A percentile compares a stretch with the other conserved stretches of the same genome.
Evolutionary conservation across 2,113 vertebrate species (phyloP).

Genomic region (Argyrosomus japonicus): DNA sequence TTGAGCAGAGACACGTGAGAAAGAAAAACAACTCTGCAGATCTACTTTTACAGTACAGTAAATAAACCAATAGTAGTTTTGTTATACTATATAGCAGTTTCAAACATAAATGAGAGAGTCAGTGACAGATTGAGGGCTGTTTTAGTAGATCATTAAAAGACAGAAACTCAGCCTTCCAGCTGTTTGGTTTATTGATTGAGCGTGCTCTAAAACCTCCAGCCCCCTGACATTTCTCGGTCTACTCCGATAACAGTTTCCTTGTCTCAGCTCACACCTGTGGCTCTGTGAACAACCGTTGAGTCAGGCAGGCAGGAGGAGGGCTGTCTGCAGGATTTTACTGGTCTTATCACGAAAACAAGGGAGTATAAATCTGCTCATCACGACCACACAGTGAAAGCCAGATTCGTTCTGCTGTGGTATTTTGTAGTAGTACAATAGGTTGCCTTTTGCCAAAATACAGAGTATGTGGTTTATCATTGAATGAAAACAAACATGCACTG

Average conservation of each 20-base stretch:
- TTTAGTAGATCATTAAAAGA: constrained; percentile 44
- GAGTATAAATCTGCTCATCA: constrained; percentile 33
- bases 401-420: constrained; percentile 5
- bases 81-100: neutral
- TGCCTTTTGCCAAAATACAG: constrained; percentile 16
- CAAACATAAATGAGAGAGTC: neutral
- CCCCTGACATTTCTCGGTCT: constrained; percentile 45
- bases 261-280: constrained; percentile 57
- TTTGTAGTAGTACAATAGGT: constrained; percentile 7
- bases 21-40: constrained; percentile 8
- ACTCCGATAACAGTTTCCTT: constrained; percentile 53
- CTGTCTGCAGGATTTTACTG: constrained; percentile 4
- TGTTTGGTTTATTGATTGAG: constrained; percentile 57
- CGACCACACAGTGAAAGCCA: constrained; percentile 3
- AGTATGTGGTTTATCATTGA: neutral
- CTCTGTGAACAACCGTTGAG: constrained; percentile 35
- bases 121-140: neutral
- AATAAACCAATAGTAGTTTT: neutral
- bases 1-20: constrained; percentile 16
- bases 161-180: constrained; percentile 13
- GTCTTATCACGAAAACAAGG: constrained; percentile 57
- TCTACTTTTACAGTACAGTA: neutral
- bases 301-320: neutral
- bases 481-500: constrained; percentile 2
- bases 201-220: constrained; percentile 1